Evolutionary conservation across 2,888 invertebrate genomes (phyloP).

Genomic region (Antheraea yamamai): DNA sequence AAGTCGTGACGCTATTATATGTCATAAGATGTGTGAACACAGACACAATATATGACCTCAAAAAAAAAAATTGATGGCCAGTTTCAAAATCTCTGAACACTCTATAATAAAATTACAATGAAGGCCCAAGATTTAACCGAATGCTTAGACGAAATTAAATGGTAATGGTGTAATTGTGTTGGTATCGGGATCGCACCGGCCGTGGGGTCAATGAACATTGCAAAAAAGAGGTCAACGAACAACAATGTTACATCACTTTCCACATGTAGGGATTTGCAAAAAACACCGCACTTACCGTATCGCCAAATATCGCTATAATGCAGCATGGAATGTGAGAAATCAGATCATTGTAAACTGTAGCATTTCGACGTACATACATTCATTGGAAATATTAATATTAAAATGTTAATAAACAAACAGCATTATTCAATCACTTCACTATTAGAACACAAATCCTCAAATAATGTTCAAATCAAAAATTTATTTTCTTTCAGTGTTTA

Average conservation of each 20-base stretch:
- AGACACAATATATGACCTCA: not conserved
- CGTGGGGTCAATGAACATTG: conserved; percentile 69
- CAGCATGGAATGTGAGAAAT: conserved; percentile 45
- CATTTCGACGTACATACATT: not conserved
- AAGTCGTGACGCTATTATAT: not conserved
- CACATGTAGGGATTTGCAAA: conserved; percentile 45
- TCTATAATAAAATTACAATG: not conserved
- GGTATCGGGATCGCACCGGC: conserved; percentile 64
- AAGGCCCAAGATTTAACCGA: not conserved
- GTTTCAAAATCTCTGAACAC: not conserved
- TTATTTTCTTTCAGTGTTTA: not conserved
- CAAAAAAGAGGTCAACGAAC: conserved; percentile 73
- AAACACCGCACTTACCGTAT: conserved; percentile 42
- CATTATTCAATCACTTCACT: too few relatives aligned
- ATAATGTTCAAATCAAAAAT: not conserved
- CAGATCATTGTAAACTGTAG: not conserved
- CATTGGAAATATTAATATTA: too few relatives aligned
- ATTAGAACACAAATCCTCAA: not conserved
- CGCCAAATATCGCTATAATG: conserved; percentile 37
- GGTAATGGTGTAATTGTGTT: conserved; percentile 41
- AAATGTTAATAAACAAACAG: too few relatives aligned
- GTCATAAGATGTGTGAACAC: not conserved
- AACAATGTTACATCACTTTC: conserved; percentile 59
- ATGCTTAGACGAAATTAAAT: conserved; percentile 29
- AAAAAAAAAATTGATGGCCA: not conserved